Percentiles rank a stretch among this genome's conserved stretches.
Evolutionary conservation across 2,113 vertebrate genomes (phyloP).

Genomic region (Antidorcas marsupialis): DNA sequence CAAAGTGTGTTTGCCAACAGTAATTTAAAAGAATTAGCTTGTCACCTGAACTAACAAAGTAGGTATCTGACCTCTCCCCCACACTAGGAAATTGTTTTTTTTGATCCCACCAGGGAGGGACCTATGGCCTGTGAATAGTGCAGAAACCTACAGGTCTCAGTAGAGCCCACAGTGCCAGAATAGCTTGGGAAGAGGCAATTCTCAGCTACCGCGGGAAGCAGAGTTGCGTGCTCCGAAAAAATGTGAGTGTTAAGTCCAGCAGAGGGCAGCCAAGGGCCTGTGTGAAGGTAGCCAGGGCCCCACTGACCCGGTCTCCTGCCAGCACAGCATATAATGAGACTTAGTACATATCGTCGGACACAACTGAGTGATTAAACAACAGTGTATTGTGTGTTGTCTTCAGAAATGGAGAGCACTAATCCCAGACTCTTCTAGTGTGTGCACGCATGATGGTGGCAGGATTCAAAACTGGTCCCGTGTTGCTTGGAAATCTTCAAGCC

Average conservation of each 20-base stretch:
- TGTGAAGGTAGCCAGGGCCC: neutral
- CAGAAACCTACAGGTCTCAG: neutral
- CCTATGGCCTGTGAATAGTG: neutral
- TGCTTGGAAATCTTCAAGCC: neutral
- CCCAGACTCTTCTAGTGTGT: neutral
- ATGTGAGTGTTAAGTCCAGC: neutral
- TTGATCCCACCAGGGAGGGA: neutral
- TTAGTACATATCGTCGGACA: neutral
- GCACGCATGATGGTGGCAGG: neutral
- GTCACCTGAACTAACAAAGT: neutral
- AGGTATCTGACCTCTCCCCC: neutral
- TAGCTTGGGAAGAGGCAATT: neutral
- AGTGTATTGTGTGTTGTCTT: neutral
- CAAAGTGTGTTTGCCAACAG: neutral
- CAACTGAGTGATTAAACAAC: neutral
- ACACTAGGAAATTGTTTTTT: neutral
- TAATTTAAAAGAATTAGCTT: neutral
- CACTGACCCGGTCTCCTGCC: neutral
- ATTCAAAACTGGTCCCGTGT: neutral
- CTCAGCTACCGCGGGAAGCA: neutral
- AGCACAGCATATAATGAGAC: neutral
- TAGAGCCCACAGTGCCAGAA: neutral
- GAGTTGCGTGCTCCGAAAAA: neutral
- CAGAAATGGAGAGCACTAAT: neutral
- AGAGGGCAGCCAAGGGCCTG: neutral